Evolutionary conservation across 1,140 invertebrate genomes (phyloP).

Genomic region (Hyphantria cunea): DNA sequence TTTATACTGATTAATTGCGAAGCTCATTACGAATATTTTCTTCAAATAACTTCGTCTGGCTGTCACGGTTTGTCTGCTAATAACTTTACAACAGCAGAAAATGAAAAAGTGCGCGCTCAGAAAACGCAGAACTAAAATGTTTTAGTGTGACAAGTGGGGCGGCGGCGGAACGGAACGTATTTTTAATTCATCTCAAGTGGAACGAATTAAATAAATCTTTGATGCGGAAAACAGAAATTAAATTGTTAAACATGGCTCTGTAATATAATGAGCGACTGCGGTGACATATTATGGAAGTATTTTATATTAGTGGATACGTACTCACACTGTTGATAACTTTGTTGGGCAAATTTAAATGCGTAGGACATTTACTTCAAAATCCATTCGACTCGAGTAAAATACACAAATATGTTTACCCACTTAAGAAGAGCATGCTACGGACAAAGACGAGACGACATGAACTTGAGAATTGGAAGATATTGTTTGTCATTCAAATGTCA

Average conservation of each 20-base stretch:
- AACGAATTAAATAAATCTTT: conserved; percentile 39
- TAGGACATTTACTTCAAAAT: no score
- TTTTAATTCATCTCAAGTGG: conserved; percentile 38
- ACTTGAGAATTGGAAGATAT: no score
- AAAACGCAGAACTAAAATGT: conserved; percentile 41
- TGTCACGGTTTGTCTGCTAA: conserved; percentile 39
- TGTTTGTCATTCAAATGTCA: no score
- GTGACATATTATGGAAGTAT: neutral
- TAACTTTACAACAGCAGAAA: conserved; percentile 36
- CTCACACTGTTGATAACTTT: no score
- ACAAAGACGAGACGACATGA: no score
- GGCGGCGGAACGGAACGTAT: conserved; percentile 34
- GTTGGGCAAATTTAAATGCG: no score
- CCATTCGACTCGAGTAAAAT: no score
- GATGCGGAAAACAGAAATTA: conserved; percentile 30
- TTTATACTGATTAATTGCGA: conserved; percentile 58
- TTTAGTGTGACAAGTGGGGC: conserved; percentile 28
- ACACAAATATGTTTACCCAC: no score
- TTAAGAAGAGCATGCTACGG: no score
- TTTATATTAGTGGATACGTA: no score
- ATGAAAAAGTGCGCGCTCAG: conserved; percentile 25
- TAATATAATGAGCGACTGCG: conserved; percentile 18
- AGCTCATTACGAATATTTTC: conserved; percentile 37
- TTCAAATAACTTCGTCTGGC: conserved; percentile 33
- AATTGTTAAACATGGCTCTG: conserved; percentile 22